Base-by-base conservation (phyloP, 2,888 invertebrate genomes). In the Trilocha varians region DNA sequence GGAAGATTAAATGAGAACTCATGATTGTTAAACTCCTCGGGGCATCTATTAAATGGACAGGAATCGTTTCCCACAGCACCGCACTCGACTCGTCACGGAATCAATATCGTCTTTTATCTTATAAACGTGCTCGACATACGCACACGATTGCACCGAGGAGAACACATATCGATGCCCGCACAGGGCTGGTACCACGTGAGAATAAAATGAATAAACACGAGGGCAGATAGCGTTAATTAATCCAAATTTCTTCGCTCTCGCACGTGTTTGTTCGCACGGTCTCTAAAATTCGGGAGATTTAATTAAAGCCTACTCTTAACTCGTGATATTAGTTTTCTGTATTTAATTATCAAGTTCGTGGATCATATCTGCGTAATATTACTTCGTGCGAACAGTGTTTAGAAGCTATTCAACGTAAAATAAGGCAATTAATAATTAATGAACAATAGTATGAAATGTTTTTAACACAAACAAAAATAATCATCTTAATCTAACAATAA, bases 61-160 rank as follows among this genome's bases (percentile, higher is more conserved):
- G 75, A 75, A 79, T 78, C 72, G 74, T 72, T 84, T 84, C 84
- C 78, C 84, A 84, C 82, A 79, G 79, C 72, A 25, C 64, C 72
- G 76, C 70, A 65, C 72, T 66, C 71, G 63, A 64, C 73, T 75
- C 82, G 82, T 80, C 80, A 84, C 83, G 83, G 78, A 84, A 84
- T 84, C 84, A 83, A 84, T 84, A 84, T 79, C 76, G 74, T 71
- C 80, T 84, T 82, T 83, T 85, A 84, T 84, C 79, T 84, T 77
- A 75, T 69, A 70, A 77, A 78, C 82, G 79, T 79, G 80, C 75
- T 75, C 70, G 67, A 77, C 72, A 79, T 76, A 75, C 70, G 66
- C 65, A 62, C 62, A 63, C 53, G 46, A 47, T 40, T 47, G 52
- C 59, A 61, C 57, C 58, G 43, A 40, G 42, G 39, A 32, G n/a